Evolutionary conservation across 1,140 invertebrate species (phyloP).

Genomic region (Drosophila busckii): DNA sequence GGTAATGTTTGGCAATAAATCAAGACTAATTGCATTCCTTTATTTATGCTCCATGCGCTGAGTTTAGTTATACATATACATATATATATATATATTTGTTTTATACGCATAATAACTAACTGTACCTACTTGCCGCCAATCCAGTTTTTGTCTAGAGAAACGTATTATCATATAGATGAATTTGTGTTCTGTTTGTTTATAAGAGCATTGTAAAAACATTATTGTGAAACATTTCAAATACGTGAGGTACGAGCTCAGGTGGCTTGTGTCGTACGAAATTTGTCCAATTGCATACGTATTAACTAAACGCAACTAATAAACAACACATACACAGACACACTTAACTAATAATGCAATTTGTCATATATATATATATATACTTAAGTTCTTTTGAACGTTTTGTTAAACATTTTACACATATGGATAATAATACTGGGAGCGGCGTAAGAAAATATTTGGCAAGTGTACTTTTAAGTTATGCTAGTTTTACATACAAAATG

Average conservation of each 20-base stretch:
- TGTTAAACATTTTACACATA: too few species aligned
- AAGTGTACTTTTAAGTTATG: constrained; percentile 34
- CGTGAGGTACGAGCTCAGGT: too few species aligned
- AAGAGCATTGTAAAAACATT: constrained; percentile 27
- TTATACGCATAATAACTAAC: constrained; percentile 26
- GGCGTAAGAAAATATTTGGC: constrained; percentile 13
- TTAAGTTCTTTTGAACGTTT: constrained; percentile 7
- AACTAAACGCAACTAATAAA: too few species aligned
- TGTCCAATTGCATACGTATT: too few species aligned
- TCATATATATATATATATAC: constrained; percentile 12
- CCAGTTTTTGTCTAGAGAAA: constrained; percentile 41
- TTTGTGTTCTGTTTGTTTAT: constrained; percentile 31
- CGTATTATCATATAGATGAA: constrained; percentile 36
- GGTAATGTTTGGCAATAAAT: constrained; percentile 79
- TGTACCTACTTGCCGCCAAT: constrained; percentile 47
- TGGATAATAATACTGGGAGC: constrained; percentile 7
- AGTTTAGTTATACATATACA: constrained; percentile 28
- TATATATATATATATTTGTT: constrained; percentile 2
- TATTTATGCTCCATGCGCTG: constrained; percentile 40
- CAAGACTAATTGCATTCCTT: constrained; percentile 44
- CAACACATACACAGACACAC: too few species aligned
- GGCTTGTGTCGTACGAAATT: constrained; percentile 6
- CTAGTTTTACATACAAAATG: constrained; percentile 13
- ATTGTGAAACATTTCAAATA: not conserved
- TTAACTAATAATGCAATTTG: constrained; percentile 7